Conservation (phyloP, 1,140 invertebrate species). For the Diuraphis noxia region DNA sequence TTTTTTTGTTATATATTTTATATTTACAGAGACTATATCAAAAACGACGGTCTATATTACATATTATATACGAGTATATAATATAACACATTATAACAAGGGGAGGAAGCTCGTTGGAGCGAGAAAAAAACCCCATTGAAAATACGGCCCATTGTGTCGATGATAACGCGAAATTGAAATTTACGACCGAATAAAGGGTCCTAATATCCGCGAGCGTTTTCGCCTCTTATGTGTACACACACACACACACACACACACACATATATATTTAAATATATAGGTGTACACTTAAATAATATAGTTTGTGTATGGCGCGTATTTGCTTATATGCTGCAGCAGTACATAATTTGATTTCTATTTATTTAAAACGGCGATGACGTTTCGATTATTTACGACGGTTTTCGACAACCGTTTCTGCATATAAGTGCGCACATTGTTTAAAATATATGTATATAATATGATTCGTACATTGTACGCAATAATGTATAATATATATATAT, state of each 20-base stretch:
- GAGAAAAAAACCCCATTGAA: slow-evolving; percentile 19
- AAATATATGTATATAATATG: neutral
- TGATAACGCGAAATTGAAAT: slow-evolving; percentile 45
- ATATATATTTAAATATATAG: neutral
- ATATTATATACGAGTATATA: neutral
- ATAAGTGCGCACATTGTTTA: slow-evolving; percentile 7
- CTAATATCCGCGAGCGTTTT: neutral
- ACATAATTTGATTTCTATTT: slow-evolving; percentile 32
- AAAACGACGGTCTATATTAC: neutral
- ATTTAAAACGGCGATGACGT: slow-evolving; percentile 13
- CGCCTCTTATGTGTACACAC: neutral
- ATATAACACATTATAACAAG: neutral
- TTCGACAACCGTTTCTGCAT: slow-evolving; percentile 9
- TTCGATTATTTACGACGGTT: neutral
- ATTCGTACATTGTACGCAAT: neutral
- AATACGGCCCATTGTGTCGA: slow-evolving; percentile 24
- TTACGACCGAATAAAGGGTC: slow-evolving; percentile 31
- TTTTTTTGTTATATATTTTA: neutral
- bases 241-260: neutral
- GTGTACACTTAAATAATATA: neutral
- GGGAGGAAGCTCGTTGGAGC: neutral
- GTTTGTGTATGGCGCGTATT: neutral
- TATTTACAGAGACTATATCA: neutral
- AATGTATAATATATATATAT: neutral
- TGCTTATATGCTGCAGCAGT: neutral